phyloP scores from a whole-genome alignment of 2,888 invertebrate species.

The Agrochola litura region DNA sequence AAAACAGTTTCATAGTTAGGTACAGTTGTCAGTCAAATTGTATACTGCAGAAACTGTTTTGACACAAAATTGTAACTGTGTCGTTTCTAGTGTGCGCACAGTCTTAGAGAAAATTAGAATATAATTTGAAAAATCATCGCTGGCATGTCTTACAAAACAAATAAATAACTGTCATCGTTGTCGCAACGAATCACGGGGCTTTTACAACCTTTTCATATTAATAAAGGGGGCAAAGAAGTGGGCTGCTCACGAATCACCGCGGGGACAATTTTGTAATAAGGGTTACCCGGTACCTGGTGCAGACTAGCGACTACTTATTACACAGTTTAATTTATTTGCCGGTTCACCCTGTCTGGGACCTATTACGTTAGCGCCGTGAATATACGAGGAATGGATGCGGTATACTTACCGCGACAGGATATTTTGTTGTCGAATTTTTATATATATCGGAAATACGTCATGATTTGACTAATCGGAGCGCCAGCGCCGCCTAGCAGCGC shows the following conservation, averaged over 20 bases:
- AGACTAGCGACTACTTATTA: slow-evolving; percentile 81
- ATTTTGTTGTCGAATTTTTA: no score
- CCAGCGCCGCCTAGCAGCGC: no score
- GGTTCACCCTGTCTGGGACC: slow-evolving; percentile 79
- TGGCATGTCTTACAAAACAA: slow-evolving; percentile 18
- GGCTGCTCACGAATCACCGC: slow-evolving; percentile 78
- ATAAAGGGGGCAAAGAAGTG: slow-evolving; percentile 77
- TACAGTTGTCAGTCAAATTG: neutral
- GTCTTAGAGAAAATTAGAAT: slow-evolving; percentile 6
- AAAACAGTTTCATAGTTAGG: neutral
- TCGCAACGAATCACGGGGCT: slow-evolving; percentile 14
- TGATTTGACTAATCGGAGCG: no score
- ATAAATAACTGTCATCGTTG: slow-evolving; percentile 24
- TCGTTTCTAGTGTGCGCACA: neutral
- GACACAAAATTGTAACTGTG: neutral
- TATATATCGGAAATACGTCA: no score
- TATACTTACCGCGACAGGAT: neutral
- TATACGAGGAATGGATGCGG: slow-evolving; percentile 49
- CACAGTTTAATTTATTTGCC: slow-evolving; percentile 86
- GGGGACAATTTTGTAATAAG: slow-evolving; percentile 86
- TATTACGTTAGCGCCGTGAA: slow-evolving; percentile 71
- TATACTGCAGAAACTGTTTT: neutral
- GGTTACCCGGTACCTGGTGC: slow-evolving; percentile 78
- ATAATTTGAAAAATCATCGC: slow-evolving; percentile 11
- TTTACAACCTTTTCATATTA: slow-evolving; percentile 64